Evolutionary conservation across 2,888 invertebrate genomes (phyloP).

Genomic region (Erebia epiphron): DNA sequence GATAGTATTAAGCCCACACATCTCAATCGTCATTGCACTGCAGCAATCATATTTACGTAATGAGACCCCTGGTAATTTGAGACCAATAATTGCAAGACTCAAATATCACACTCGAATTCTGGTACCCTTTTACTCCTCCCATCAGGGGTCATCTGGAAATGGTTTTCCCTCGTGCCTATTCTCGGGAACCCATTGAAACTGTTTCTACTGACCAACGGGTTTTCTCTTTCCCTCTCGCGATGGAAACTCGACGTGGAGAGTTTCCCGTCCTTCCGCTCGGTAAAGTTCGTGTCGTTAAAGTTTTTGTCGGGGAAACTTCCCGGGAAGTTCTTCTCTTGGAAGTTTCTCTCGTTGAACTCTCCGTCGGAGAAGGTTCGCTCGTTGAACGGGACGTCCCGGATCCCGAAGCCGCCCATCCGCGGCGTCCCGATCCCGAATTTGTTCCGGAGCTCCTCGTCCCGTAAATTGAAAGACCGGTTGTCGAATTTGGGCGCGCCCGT

Average conservation of each 20-base stretch:
- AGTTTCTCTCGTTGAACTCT: constrained; percentile 71
- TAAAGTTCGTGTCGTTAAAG: constrained; percentile 56
- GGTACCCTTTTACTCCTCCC: constrained; percentile 83
- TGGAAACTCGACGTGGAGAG: constrained; percentile 78
- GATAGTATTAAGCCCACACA: too few species aligned
- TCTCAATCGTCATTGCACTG: too few species aligned
- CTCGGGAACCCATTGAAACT: constrained; percentile 78
- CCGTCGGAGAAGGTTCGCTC: constrained; percentile 71
- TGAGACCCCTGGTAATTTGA: background rate
- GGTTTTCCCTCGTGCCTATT: constrained; percentile 67
- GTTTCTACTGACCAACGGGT: constrained; percentile 75
- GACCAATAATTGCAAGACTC: constrained; percentile 8
- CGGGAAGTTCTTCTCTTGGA: constrained; percentile 65
- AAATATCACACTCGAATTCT: constrained; percentile 86
- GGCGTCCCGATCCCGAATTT: constrained; percentile 75
- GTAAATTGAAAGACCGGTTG: constrained; percentile 70
- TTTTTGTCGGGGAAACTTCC: constrained; percentile 64
- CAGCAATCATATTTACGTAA: too few species aligned
- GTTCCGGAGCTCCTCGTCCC: constrained; percentile 72
- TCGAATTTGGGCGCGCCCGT: constrained; percentile 69
- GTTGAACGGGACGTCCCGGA: constrained; percentile 73
- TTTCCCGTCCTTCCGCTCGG: constrained; percentile 73
- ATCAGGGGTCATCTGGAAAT: constrained; percentile 74
- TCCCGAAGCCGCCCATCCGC: constrained; percentile 78
- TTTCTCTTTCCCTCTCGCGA: constrained; percentile 70